These are phyloP conservation scores for Heloderma charlesbogerti DNA, from an alignment of 2,113 vertebrate species.

Conservation along the genomic window DNA sequence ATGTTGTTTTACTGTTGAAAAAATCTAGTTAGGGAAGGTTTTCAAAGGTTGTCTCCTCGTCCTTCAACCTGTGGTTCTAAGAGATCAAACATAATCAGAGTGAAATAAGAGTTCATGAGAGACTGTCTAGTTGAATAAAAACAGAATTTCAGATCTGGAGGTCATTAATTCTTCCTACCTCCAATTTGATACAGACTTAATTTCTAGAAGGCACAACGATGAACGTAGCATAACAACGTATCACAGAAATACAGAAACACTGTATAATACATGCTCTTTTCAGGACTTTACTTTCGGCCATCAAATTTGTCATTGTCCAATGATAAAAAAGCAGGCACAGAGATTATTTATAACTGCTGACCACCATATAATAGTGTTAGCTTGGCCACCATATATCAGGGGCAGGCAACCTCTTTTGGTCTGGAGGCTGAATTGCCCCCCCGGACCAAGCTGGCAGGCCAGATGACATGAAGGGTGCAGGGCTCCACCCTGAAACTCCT, in stretches of 20 bases:
- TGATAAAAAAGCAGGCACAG: neutral
- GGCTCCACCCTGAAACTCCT: no score
- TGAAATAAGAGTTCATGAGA: neutral
- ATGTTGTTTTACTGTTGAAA: neutral
- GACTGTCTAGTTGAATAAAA: neutral
- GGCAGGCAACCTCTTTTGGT: no score
- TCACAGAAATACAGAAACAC: neutral
- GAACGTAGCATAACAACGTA: neutral
- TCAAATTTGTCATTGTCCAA: neutral
- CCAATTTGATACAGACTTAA: neutral
- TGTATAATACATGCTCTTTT: neutral
- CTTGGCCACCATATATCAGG: neutral
- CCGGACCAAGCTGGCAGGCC: no score
- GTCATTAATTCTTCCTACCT: neutral
- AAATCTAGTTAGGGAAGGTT: neutral
- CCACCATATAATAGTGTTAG: neutral
- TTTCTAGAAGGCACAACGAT: neutral
- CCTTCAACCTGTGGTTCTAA: neutral
- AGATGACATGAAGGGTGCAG: no score
- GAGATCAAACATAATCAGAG: neutral
- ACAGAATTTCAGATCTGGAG: neutral
- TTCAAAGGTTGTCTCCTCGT: neutral
- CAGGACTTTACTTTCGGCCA: neutral
- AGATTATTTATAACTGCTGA: neutral
- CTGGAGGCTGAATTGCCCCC: no score